Evolutionary conservation across 2,888 invertebrate species (phyloP).

Genomic region (Platerodrilus igneus): DNA sequence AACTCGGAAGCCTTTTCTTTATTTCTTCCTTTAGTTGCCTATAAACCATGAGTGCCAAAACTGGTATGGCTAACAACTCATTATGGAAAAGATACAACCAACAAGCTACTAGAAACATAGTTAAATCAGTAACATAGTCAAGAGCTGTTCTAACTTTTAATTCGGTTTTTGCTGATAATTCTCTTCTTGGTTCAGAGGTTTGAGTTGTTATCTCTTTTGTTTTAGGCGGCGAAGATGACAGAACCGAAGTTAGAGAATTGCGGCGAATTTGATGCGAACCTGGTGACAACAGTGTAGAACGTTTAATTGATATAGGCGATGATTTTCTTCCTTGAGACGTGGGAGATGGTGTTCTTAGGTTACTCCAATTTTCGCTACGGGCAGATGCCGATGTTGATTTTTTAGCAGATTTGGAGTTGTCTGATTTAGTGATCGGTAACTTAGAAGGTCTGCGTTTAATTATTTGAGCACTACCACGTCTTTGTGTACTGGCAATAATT

Average conservation of each 20-base stretch:
- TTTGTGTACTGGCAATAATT: conserved; percentile 6
- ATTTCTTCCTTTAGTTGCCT: conserved; percentile 69
- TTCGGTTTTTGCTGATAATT: conserved; percentile 60
- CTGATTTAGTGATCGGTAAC: conserved; percentile 6
- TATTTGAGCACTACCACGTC: conserved; percentile 13
- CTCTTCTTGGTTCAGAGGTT: no score
- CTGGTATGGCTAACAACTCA: conserved; percentile 73
- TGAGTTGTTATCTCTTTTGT: conserved; percentile 45
- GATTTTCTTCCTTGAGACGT: conserved; percentile 11
- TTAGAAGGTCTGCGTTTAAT: conserved; percentile 7
- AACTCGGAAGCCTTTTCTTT: conserved; percentile 54
- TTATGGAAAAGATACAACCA: conserved; percentile 80
- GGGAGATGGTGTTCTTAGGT: conserved; percentile 18
- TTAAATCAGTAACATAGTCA: conserved; percentile 70
- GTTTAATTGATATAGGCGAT: conserved; percentile 28
- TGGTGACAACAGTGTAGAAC: conserved; percentile 13
- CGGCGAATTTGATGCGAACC: conserved; percentile 2
- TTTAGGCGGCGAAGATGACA: conserved; percentile 29
- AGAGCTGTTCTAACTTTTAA: conserved; percentile 64
- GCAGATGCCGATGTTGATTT: conserved; percentile 3
- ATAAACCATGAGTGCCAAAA: conserved; percentile 70
- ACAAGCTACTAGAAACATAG: conserved; percentile 69
- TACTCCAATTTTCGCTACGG: conserved; percentile 19
- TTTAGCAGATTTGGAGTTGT: conserved; percentile 7
- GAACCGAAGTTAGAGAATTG: conserved; percentile 7